Evolutionary conservation across 1,140 invertebrate species (phyloP).

Genomic region (Drosophila equinoxialis): DNA sequence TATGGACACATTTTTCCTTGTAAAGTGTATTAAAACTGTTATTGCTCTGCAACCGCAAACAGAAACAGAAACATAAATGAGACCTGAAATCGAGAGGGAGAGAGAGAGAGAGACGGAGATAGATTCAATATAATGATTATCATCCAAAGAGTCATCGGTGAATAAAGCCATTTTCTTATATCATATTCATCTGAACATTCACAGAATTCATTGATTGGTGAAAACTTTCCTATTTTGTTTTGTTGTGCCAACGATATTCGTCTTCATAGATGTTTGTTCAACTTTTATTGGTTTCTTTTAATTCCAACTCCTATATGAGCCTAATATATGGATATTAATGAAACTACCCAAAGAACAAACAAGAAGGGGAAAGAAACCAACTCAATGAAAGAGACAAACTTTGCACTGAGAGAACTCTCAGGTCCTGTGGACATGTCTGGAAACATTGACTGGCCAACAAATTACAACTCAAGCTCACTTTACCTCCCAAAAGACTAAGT

Average conservation of each 20-base stretch:
- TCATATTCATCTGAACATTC: not conserved
- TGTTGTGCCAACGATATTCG: not conserved
- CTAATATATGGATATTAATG: no score
- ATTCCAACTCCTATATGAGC: not conserved
- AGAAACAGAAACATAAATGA: conserved; percentile 12
- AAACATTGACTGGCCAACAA: conserved; percentile 3
- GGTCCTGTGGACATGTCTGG: not conserved
- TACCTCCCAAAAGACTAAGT: not conserved
- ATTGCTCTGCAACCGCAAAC: conserved; percentile 6
- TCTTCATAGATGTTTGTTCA: not conserved
- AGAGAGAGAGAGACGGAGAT: not conserved
- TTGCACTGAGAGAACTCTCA: no score
- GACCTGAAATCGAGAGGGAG: not conserved
- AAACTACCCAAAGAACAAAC: no score
- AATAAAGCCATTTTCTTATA: conserved; percentile 1
- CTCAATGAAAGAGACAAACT: no score
- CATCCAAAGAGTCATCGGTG: not conserved
- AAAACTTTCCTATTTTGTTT: not conserved
- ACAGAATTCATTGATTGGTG: not conserved
- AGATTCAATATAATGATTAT: not conserved
- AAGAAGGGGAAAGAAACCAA: no score
- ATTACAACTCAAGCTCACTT: not conserved
- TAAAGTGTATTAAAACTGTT: conserved; percentile 5
- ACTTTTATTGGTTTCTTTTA: not conserved
- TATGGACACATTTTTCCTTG: not conserved